Evolutionary conservation across 2,113 vertebrate species (phyloP).

Genomic region (Atrichornis clamosus): DNA sequence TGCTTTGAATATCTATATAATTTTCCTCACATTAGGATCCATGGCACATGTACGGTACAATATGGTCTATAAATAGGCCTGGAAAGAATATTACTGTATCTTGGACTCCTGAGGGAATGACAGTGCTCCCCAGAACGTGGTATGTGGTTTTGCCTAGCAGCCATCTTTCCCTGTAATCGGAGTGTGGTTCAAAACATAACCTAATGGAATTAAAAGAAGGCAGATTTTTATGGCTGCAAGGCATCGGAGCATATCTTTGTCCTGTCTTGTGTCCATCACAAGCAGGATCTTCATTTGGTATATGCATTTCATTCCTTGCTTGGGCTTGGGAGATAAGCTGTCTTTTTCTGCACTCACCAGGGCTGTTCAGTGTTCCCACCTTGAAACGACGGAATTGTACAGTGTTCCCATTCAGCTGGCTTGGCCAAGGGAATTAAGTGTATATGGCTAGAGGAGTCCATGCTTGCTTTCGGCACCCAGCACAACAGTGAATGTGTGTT

Average conservation of each 20-base stretch:
- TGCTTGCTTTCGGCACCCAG: background rate
- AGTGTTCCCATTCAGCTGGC: background rate
- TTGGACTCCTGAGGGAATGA: conserved; percentile 35
- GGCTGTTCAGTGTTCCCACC: rapidly evolving
- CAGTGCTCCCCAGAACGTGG: conserved; percentile 15
- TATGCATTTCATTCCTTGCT: background rate
- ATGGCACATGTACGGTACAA: conserved; percentile 68
- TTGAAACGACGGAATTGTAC: background rate
- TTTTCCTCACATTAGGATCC: conserved; percentile 71
- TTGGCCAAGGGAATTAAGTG: background rate
- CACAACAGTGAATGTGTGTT: background rate
- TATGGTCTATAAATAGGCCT: conserved; percentile 74
- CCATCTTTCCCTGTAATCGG: background rate
- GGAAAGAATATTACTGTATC: conserved; percentile 48
- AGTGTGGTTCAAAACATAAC: background rate
- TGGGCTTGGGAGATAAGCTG: background rate
- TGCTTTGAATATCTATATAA: conserved; percentile 73
- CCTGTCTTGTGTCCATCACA: background rate
- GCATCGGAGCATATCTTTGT: background rate
- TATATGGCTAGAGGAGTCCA: background rate
- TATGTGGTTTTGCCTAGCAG: background rate
- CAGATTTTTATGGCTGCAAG: background rate
- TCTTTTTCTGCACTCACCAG: background rate
- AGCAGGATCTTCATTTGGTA: background rate
- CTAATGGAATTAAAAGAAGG: background rate